Conservation (phyloP, 2,797 vertebrate genomes). For the Ptychadena robeensis region DNA sequence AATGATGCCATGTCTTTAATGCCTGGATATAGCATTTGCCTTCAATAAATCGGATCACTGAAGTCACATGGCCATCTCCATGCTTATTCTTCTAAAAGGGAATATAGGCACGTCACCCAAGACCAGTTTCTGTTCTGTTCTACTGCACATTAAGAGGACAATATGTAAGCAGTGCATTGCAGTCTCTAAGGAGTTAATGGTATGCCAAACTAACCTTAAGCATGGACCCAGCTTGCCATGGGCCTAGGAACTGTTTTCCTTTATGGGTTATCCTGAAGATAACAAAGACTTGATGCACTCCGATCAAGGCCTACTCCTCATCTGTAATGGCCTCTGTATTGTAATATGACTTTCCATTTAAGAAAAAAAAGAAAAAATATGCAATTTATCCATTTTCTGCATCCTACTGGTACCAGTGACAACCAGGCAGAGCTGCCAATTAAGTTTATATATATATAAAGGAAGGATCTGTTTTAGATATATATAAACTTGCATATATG, state of each 20-base stretch:
- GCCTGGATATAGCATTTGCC: slow-evolving; percentile 38
- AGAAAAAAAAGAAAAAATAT: slow-evolving; percentile 49
- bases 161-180: slow-evolving; percentile 33
- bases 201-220: slow-evolving; percentile 57
- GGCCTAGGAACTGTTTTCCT: slow-evolving; percentile 9
- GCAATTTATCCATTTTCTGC: slow-evolving; percentile 57
- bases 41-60: slow-evolving; percentile 40
- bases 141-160: slow-evolving; percentile 24
- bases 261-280: slow-evolving; percentile 22
- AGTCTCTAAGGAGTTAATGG: slow-evolving; percentile 3
- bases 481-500: slow-evolving; percentile 41
- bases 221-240: slow-evolving; percentile 32
- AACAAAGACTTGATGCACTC: slow-evolving; percentile 37
- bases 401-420: slow-evolving; percentile 49
- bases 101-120: slow-evolving; percentile 39
- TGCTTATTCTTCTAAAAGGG: slow-evolving; percentile 48
- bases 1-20: slow-evolving; percentile 41
- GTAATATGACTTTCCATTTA: slow-evolving; percentile 55
- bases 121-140: slow-evolving; percentile 31
- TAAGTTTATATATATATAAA: slow-evolving; percentile 46
- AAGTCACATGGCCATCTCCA: slow-evolving; percentile 4
- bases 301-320: slow-evolving; percentile 25
- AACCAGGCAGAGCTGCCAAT: slow-evolving; percentile 39
- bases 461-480: slow-evolving; percentile 7
- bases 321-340: slow-evolving; percentile 52